Evolutionary conservation across 2,113 vertebrate genomes (phyloP), one percentile per base, ranked within the genome.

Genomic region (Cyphomyrus discorhynchus): DNA sequence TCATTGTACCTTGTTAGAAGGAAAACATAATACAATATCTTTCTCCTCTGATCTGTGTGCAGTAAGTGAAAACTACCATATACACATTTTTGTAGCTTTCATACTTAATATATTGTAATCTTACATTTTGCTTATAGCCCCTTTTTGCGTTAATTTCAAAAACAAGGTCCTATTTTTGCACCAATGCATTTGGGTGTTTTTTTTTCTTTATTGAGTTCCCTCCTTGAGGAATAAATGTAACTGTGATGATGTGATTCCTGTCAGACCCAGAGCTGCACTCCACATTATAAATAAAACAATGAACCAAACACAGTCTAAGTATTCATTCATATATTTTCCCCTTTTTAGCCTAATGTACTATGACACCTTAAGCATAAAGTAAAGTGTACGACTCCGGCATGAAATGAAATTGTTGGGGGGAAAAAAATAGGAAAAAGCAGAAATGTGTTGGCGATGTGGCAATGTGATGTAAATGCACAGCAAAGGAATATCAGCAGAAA

Each of bases 401-500:
- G 21, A 19, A 24, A 50, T 58, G 77, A 9, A 13, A 80, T 53
- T 17, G 31, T 77, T 50, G 49, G 52, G 52, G 5, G 15, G 17
- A 21, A 89, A 15, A 15, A 52, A 50, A 31, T 3, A 42, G 39
- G 46, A 89, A 86, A 62, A 31, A 58, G 17, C 42, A 85, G 50
- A 58, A 85, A 83, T 21, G 8, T 46, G 50, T 49, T 7, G 45
- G 50, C 45, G 15, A 89, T 62, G 56, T 66, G n/a, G 47, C 53
- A 31, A 89, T 58, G 56, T 49, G 31, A 88, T 31, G 19, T 56
- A 66, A 70, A 86, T 86, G 10, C 39, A 27, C 8, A 49, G 49
- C 45, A 74, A 82, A 88, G 56, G 45, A 6, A 53, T 27, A 82
- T 82, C 47, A 90, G 35, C 52, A 88, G 50, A 87, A 80, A 90